A percentile compares a stretch with the other conserved stretches of the same genome.
phyloP scores from a whole-genome alignment of 2,888 invertebrate genomes.

The Heliothis peltigera region DNA sequence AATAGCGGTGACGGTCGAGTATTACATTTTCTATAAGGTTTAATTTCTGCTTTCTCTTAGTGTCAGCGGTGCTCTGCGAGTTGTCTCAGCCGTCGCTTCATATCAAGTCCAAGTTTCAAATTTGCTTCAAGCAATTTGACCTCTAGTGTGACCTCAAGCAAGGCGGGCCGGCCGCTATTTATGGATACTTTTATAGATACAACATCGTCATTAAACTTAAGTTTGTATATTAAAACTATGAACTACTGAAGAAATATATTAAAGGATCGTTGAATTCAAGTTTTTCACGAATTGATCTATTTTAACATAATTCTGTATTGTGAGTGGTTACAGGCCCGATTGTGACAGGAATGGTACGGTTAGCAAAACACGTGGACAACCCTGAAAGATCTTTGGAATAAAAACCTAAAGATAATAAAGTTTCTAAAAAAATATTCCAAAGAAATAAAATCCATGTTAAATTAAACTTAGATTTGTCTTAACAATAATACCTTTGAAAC shows the following conservation, averaged over 20 bases:
- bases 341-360: conserved; percentile 28
- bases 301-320: neutral
- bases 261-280: neutral
- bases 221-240: neutral
- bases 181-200: neutral
- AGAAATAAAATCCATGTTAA: conserved; percentile 15
- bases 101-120: conserved; percentile 1
- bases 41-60: no score
- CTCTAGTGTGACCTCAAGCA: conserved; percentile 53
- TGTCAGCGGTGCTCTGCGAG: neutral
- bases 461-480: conserved; percentile 24
- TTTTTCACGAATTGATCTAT: neutral
- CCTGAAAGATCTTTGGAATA: conserved; percentile 44
- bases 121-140: conserved; percentile 50
- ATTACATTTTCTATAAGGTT: no score
- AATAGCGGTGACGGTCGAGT: neutral
- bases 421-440: conserved; percentile 7
- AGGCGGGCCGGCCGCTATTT: conserved; percentile 12
- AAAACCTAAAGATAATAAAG: neutral
- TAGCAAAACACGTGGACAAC: conserved; percentile 27
- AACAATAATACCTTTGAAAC: conserved; percentile 28
- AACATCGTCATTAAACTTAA: neutral
- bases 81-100: neutral
- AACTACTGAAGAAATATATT: neutral
- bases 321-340: conserved; percentile 25